phyloP scores from a whole-genome alignment of 2,113 vertebrate species.

The Pleuronectes platessa region DNA sequence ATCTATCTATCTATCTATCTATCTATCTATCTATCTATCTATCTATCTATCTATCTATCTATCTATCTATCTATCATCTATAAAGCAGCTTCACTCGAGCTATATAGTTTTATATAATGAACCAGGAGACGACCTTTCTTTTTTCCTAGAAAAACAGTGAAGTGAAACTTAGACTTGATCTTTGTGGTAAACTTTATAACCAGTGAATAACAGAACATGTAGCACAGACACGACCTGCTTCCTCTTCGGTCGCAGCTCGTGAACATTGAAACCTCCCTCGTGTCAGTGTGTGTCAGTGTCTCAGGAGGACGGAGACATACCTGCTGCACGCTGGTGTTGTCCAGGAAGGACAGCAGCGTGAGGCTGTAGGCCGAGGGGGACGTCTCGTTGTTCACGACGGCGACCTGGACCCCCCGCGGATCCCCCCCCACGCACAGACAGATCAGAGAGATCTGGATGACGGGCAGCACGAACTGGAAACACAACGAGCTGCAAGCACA shows the following conservation, averaged over 20 bases:
- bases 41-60: too few relatives aligned
- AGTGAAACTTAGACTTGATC: too few relatives aligned
- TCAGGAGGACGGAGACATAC: conserved; percentile 31
- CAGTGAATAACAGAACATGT: too few relatives aligned
- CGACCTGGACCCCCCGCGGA: conserved; percentile 78
- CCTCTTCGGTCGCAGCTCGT: not conserved
- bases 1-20: too few relatives aligned
- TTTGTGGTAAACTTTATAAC: too few relatives aligned
- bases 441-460: conserved; percentile 85
- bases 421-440: conserved; percentile 84
- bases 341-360: conserved; percentile 79
- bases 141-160: too few relatives aligned
- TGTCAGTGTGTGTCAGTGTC: not conserved
- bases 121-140: too few relatives aligned
- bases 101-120: too few relatives aligned
- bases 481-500: conserved; percentile 77
- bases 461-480: conserved; percentile 86
- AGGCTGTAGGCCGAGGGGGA: conserved; percentile 68
- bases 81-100: too few relatives aligned
- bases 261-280: too few relatives aligned
- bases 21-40: too few relatives aligned
- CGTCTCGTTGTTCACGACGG: conserved; percentile 85
- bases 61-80: too few relatives aligned
- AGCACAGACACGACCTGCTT: conserved; percentile 2
- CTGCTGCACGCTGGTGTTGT: conserved; percentile 82